Conservation (phyloP, 2,797 vertebrate genomes). For the Tarsius wallacei region DNA sequence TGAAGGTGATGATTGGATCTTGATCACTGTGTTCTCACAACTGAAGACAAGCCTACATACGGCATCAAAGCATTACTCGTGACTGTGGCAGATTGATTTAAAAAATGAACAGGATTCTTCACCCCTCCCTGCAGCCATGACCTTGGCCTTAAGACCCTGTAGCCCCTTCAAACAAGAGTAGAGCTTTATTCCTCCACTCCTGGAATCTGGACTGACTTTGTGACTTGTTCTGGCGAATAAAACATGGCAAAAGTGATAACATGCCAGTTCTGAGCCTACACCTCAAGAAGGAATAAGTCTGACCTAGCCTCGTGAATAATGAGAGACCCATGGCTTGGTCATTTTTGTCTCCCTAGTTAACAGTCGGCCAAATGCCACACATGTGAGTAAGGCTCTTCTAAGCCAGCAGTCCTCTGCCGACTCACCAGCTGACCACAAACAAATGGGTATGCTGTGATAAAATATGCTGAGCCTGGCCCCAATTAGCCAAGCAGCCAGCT, state of each 20-base stretch:
- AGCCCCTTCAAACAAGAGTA: background rate
- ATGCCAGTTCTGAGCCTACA: background rate
- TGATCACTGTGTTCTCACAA: background rate
- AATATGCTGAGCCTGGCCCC: background rate
- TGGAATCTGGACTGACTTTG: background rate
- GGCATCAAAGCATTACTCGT: background rate
- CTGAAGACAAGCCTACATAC: background rate
- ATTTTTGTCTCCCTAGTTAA: background rate
- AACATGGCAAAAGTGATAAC: background rate
- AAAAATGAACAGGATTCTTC: background rate
- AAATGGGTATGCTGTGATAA: background rate
- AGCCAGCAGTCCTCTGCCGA: background rate
- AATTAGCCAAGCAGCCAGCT: background rate
- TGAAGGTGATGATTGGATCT: background rate
- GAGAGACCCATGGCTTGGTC: background rate
- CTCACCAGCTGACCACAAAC: background rate
- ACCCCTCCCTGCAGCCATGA: background rate
- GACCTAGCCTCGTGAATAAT: background rate
- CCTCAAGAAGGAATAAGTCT: background rate
- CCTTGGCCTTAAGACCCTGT: background rate
- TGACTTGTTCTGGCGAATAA: constrained; percentile 16
- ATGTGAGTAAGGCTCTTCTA: background rate
- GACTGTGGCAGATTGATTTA: background rate
- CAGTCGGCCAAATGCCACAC: background rate
- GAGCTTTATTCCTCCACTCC: background rate